Percentiles rank a stretch among this genome's conserved stretches.
Evolutionary conservation across 2,113 vertebrate species (phyloP).

Genomic region (Carettochelys insculpta): DNA sequence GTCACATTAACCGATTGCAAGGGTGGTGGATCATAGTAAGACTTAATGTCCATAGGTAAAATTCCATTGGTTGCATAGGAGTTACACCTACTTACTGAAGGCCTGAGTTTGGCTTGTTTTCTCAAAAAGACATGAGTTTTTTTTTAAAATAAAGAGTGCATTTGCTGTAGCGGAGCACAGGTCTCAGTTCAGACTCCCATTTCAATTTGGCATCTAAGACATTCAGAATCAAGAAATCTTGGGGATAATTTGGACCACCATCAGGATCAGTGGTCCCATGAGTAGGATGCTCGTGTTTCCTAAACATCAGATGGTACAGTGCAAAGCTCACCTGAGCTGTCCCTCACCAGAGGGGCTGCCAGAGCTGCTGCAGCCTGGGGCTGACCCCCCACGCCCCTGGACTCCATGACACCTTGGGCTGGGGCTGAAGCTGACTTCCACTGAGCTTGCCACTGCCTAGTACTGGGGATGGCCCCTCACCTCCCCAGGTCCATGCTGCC

Average conservation of each 20-base stretch:
- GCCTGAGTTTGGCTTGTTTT: not conserved
- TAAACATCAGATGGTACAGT: not conserved
- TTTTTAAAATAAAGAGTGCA: not conserved
- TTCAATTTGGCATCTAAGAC: not conserved
- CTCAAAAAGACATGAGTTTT: not conserved
- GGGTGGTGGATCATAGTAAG: not conserved
- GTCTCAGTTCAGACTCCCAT: not conserved
- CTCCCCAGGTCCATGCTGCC: accelerated
- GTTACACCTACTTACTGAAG: not conserved
- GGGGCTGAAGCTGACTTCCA: not conserved
- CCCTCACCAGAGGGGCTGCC: not conserved
- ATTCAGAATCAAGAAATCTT: not conserved
- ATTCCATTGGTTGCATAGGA: not conserved
- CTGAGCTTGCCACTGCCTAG: not conserved
- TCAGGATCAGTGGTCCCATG: not conserved
- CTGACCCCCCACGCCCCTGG: not conserved
- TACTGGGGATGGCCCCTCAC: too few species aligned
- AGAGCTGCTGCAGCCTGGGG: not conserved
- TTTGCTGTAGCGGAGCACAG: not conserved
- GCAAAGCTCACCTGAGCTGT: not conserved
- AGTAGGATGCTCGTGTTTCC: not conserved
- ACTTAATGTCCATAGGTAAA: not conserved
- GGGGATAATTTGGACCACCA: not conserved
- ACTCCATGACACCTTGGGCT: not conserved
- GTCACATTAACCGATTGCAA: not conserved